These are phyloP conservation scores for Nerophis lumbriciformis DNA, from an alignment of 2,113 vertebrate species.

Conservation along the genomic window DNA sequence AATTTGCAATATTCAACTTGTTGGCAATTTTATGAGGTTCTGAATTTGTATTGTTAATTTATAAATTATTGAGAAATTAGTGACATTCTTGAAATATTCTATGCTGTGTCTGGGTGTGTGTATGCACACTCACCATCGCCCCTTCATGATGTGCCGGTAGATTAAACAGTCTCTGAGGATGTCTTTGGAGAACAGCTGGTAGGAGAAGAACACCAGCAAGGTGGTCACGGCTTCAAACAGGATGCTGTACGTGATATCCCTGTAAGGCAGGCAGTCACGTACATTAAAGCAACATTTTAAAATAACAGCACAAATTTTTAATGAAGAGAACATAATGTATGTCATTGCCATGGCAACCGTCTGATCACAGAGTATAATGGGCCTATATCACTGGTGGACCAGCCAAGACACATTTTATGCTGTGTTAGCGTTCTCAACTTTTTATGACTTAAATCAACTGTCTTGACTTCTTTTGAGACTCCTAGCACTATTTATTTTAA, in stretches of 20 bases:
- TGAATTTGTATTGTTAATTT: no score
- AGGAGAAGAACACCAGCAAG: slow-evolving; percentile 89
- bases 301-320: not conserved
- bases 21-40: no score
- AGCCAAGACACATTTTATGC: not conserved
- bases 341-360: not conserved
- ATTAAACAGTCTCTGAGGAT: slow-evolving; percentile 83
- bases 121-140: slow-evolving; percentile 80
- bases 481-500: no score
- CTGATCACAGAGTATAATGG: not conserved
- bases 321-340: not conserved
- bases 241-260: slow-evolving; percentile 95
- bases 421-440: no score
- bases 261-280: slow-evolving; percentile 38
- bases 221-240: slow-evolving; percentile 91
- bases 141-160: slow-evolving; percentile 86
- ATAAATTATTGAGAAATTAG: no score
- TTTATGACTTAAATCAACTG: no score
- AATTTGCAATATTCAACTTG: no score
- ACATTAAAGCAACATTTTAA: not conserved
- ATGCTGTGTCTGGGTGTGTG: not conserved
- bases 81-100: no score
- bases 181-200: slow-evolving; percentile 93
- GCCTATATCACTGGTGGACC: not conserved
- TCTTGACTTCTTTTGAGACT: no score